Conservation (phyloP, 2,888 invertebrate species). For the Listrodromus nycthemerus region DNA sequence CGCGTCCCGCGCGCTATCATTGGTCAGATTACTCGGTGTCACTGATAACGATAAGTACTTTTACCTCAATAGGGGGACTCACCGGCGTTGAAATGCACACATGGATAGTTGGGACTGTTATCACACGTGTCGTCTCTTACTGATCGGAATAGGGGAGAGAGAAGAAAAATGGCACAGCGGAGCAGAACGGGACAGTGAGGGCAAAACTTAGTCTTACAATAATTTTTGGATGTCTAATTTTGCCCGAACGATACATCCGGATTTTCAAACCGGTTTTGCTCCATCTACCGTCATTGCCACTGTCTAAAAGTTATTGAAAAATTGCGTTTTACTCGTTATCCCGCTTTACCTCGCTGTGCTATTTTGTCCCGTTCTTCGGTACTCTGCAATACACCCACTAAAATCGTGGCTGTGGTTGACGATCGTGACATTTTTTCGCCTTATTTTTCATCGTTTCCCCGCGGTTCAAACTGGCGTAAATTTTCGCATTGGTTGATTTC, state of each 20-base stretch:
- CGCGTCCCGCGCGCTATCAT: background rate
- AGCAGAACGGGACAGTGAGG: too few relatives aligned
- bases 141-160: background rate
- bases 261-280: too few relatives aligned
- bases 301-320: too few relatives aligned
- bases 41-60: conserved; percentile 43
- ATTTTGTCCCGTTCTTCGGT: too few relatives aligned
- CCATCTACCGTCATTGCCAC: too few relatives aligned
- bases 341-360: too few relatives aligned
- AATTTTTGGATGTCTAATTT: too few relatives aligned
- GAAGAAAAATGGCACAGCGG: too few relatives aligned
- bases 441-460: background rate
- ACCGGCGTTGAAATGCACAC: background rate
- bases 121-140: background rate
- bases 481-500: background rate
- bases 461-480: background rate
- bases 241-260: too few relatives aligned
- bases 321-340: too few relatives aligned
- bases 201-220: too few relatives aligned
- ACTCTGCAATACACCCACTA: background rate
- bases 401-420: background rate
- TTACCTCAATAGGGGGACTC: conserved; percentile 23
- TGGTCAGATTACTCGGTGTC: conserved; percentile 32
- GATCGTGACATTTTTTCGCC: background rate
- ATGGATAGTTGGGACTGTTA: background rate